These are phyloP conservation scores for Trichechus manatus DNA, from an alignment of 2,113 vertebrate species.

Conservation along the genomic window DNA sequence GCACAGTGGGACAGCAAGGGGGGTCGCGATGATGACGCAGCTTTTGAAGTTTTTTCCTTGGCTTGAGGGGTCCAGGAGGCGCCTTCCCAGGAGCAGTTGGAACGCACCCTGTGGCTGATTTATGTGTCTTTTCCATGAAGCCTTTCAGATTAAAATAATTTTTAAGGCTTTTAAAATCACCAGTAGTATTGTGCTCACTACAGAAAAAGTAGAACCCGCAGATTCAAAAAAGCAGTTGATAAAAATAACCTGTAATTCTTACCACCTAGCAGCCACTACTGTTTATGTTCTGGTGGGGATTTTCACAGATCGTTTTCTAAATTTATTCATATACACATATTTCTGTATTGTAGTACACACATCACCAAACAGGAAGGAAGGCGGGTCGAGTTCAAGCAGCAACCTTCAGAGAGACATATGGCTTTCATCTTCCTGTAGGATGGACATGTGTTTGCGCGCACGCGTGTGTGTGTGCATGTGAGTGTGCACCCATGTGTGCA, in stretches of 20 bases:
- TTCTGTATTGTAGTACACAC: too few species aligned
- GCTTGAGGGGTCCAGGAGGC: background rate
- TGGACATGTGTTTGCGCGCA: background rate
- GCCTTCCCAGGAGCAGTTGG: conserved; percentile 13
- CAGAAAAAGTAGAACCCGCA: background rate
- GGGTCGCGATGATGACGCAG: background rate
- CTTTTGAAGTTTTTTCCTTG: conserved; percentile 46
- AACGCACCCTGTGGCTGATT: background rate
- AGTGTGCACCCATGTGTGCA: too few species aligned
- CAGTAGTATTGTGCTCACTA: background rate
- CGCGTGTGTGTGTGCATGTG: fast-evolving
- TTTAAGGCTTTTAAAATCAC: background rate
- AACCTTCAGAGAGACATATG: background rate
- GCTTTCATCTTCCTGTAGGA: background rate
- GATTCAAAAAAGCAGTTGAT: background rate
- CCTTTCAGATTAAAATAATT: background rate
- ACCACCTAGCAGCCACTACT: background rate
- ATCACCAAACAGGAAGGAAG: background rate
- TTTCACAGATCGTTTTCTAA: background rate
- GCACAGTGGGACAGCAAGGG: background rate
- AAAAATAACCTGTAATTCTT: background rate
- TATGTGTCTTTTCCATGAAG: background rate
- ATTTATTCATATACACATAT: background rate
- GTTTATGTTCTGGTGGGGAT: background rate
- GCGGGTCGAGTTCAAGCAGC: background rate